A percentile compares a stretch with the other conserved stretches of the same genome.
Conservation (phyloP, 1,140 invertebrate genomes). For the Parasteatoda tepidariorum region DNA sequence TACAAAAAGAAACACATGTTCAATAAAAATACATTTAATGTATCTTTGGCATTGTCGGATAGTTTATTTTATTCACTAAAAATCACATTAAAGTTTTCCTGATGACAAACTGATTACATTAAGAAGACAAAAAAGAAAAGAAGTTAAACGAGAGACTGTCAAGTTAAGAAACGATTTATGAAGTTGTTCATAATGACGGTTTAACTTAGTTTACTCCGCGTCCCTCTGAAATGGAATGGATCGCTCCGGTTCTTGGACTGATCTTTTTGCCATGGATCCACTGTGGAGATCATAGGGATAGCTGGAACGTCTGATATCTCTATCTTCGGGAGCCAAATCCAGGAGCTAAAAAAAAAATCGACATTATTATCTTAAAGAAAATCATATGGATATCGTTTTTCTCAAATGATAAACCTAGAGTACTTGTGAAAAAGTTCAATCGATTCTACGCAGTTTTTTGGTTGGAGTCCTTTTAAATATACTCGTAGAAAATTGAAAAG, state of each 20-base stretch:
- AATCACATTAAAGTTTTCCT: not conserved
- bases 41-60: not conserved
- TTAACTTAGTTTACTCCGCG: not conserved
- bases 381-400: too few relatives aligned
- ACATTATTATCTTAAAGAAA: too few relatives aligned
- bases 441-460: too few relatives aligned
- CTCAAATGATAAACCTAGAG: too few relatives aligned
- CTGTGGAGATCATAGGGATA: slow-evolving; percentile 36
- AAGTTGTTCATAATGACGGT: not conserved
- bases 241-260: slow-evolving; percentile 17
- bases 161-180: not conserved
- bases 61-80: not conserved
- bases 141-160: too few relatives aligned
- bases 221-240: slow-evolving; percentile 9
- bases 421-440: too few relatives aligned
- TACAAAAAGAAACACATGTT: not conserved
- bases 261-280: slow-evolving; percentile 24
- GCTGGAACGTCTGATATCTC: slow-evolving; percentile 14
- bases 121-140: not conserved
- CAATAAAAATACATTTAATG: not conserved
- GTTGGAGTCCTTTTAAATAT: too few relatives aligned
- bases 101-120: not conserved
- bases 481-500: too few relatives aligned
- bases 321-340: slow-evolving; percentile 16
- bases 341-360: slow-evolving; percentile 1